These are phyloP conservation scores for Montifringilla adamsi DNA, from an alignment of 2,113 vertebrate species.

Conservation along the genomic window DNA sequence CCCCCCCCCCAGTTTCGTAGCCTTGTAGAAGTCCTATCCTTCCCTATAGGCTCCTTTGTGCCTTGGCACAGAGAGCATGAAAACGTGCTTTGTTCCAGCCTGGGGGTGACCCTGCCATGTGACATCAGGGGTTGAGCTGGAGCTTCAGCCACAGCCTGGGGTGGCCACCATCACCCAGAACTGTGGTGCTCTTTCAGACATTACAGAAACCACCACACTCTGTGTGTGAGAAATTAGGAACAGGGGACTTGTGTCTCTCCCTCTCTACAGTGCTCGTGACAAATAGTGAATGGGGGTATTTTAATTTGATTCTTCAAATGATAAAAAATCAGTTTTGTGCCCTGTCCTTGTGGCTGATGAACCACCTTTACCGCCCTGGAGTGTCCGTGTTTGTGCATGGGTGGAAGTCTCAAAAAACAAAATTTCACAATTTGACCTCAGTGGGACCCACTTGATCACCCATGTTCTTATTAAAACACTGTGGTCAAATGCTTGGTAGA, in stretches of 20 bases:
- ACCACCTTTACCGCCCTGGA: neutral
- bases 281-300: neutral
- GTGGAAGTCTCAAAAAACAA: neutral
- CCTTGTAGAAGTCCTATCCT: neutral
- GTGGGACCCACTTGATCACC: neutral
- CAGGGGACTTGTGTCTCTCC: neutral
- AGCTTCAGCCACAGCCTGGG: neutral
- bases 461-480: neutral
- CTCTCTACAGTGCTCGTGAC: neutral
- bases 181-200: neutral
- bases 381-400: neutral
- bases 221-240: neutral
- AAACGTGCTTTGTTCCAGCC: rapidly evolving
- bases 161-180: neutral
- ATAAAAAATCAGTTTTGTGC: neutral
- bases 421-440: neutral
- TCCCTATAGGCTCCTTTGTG: neutral
- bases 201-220: neutral
- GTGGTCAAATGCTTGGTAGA: neutral
- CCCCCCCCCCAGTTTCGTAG: neutral
- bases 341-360: neutral
- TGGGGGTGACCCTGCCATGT: neutral
- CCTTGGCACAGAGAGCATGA: neutral
- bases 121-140: neutral
- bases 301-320: neutral